Base-by-base conservation (phyloP, 2,113 vertebrate genomes). In the Agapornis roseicollis region DNA sequence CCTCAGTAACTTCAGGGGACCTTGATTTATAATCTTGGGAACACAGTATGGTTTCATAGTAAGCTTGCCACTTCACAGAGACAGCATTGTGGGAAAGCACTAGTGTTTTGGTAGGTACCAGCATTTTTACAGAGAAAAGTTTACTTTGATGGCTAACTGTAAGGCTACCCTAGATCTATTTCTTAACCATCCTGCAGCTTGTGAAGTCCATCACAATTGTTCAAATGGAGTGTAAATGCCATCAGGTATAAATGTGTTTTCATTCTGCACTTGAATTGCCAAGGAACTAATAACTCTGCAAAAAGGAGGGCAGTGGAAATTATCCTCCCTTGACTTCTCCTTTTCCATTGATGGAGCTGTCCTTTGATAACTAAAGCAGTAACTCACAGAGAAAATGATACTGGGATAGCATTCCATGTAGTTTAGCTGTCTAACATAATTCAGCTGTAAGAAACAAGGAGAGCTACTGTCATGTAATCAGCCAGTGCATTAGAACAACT, bases 391-490 rank as follows among this genome's bases (percentile, higher is more conserved):
- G 90, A 91, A 96, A 97, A 94, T 85, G 63, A 93, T 89, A 91
- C 82, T 53, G 70, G 91, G 56, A 69, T 76, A 91, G 60, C 17
- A 85, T 78, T 91, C 91, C 42, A 68, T 71, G 81, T 90, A 60
- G 94, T 96, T 95, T 90, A 94, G 85, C 93, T 97, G 95, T 95
- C 95, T 83, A 83, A 91, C 44, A 63, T 74, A 93, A 96, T 94
- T 94, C 29, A 83, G 88, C 64, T 78, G 71, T 55, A 44, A 68
- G 85, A 93, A 93, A 88, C 91, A 90, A 85, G 55, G 56, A 85
- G 42, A 91, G 29, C 50, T 80, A 60, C 74, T 88, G 82, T 66
- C 70, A 49, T 31, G 68, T 85, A 85, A 95, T 94, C 74, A 91
- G 93, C 79, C 68, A 88, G 64, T 50, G 55, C 85, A 71, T 78